Evolutionary conservation across 2,113 vertebrate genomes (phyloP).

Genomic region (Emydocephalus ijimae): DNA sequence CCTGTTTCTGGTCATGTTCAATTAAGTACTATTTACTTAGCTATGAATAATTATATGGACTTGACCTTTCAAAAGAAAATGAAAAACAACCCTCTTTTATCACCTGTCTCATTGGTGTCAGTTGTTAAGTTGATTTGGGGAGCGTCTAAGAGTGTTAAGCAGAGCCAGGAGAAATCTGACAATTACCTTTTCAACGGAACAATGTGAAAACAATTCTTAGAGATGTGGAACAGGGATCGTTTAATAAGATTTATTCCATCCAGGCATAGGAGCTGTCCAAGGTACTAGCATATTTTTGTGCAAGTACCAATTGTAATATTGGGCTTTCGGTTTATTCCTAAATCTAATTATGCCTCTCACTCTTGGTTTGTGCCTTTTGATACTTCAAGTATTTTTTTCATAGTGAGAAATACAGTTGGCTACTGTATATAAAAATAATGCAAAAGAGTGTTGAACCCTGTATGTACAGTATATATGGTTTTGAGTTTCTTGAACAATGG

Average conservation of each 20-base stretch:
- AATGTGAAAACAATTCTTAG: conserved; percentile 4
- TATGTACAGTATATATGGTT: not conserved
- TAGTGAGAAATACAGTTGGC: not conserved
- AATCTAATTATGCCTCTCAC: not conserved
- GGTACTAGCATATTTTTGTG: conserved; percentile 36
- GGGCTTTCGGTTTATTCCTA: conserved; percentile 13
- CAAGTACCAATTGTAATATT: conserved; percentile 15
- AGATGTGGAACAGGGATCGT: conserved; percentile 17
- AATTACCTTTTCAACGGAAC: conserved; percentile 50
- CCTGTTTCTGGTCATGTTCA: conserved; percentile 14
- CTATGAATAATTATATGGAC: conserved; percentile 48
- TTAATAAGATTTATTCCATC: conserved; percentile 22
- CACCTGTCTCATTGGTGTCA: conserved; percentile 31
- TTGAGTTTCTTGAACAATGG: not conserved
- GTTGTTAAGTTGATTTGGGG: conserved; percentile 28
- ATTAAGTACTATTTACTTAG: conserved; percentile 51
- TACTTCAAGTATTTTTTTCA: not conserved
- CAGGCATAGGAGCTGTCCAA: not conserved
- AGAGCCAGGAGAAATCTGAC: conserved; percentile 35
- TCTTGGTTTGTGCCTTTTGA: conserved; percentile 21
- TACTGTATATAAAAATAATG: not conserved
- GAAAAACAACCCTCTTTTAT: conserved; percentile 49
- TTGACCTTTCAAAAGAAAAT: conserved; percentile 43
- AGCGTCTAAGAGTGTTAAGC: not conserved
- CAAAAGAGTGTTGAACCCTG: not conserved